A percentile compares a stretch with the other conserved stretches of the same genome.
These are phyloP conservation scores for Uromys caudimaculatus DNA, from an alignment of 2,797 vertebrate genomes.

Conservation along the genomic window DNA sequence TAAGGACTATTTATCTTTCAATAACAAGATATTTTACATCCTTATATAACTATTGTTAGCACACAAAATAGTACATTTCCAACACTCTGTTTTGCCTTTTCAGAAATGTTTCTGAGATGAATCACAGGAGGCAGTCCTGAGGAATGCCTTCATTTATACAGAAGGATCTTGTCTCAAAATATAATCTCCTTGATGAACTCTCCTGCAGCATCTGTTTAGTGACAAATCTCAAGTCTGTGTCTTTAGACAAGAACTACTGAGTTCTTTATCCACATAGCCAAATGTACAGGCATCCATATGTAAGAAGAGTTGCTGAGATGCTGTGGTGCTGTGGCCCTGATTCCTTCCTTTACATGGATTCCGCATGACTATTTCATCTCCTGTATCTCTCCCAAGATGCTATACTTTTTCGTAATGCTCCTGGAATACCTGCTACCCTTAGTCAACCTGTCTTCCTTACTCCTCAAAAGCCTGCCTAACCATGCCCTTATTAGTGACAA, in stretches of 20 bases:
- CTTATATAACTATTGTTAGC: slow-evolving; percentile 4
- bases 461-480: neutral
- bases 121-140: neutral
- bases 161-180: neutral
- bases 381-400: neutral
- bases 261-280: neutral
- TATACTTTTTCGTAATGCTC: too few species aligned
- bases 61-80: neutral
- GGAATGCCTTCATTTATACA: neutral
- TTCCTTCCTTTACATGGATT: neutral
- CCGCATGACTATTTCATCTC: neutral
- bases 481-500: neutral
- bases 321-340: neutral
- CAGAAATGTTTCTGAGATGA: neutral
- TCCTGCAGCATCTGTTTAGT: neutral
- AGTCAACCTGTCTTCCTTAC: neutral
- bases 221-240: neutral
- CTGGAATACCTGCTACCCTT: rapidly evolving
- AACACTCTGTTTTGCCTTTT: neutral
- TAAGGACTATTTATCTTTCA: slow-evolving; percentile 8
- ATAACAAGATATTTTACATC: slow-evolving; percentile 5
- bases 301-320: neutral
- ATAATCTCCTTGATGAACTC: neutral
- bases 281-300: neutral
- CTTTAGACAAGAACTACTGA: neutral